Percentiles rank a stretch among this genome's conserved stretches.
These are phyloP conservation scores for Bujurquina vittata DNA, from an alignment of 2,113 vertebrate genomes.

Conservation along the genomic window DNA sequence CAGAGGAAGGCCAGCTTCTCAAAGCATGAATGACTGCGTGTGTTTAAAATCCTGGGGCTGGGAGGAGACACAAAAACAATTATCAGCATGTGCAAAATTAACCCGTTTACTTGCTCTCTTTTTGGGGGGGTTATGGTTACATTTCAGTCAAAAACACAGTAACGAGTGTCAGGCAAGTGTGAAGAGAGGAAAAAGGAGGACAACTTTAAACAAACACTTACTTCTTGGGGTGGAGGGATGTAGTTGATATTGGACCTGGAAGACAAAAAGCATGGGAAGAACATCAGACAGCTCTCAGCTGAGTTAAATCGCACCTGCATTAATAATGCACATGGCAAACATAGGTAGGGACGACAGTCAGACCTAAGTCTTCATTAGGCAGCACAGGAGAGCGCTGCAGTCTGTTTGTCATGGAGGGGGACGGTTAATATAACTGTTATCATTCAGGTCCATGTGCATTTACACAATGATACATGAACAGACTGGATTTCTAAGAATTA, in stretches of 20 bases:
- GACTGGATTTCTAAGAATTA: too few species aligned
- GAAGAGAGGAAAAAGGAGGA: neutral
- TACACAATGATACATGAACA: too few species aligned
- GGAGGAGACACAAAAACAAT: neutral
- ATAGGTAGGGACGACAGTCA: neutral
- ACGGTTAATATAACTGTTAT: too few species aligned
- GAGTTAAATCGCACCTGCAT: slow-evolving; percentile 51
- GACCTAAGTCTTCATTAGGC: neutral
- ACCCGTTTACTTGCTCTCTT: neutral
- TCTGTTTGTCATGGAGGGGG: neutral
- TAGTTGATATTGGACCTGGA: slow-evolving; percentile 79
- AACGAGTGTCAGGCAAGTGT: slow-evolving; percentile 5
- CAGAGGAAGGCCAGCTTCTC: slow-evolving; percentile 70
- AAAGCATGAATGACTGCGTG: slow-evolving; percentile 97
- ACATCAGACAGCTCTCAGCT: slow-evolving; percentile 49
- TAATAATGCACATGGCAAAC: slow-evolving; percentile 36
- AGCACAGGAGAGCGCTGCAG: neutral
- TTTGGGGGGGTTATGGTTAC: neutral
- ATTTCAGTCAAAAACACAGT: neutral
- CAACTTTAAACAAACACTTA: slow-evolving; percentile 57
- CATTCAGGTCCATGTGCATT: too few species aligned
- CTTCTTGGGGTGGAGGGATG: slow-evolving; percentile 77
- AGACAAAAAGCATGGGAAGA: slow-evolving; percentile 44
- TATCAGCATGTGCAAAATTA: neutral
- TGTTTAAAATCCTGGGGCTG: slow-evolving; percentile 94